Base-by-base conservation (phyloP, 2,888 invertebrate genomes). In the Chaetoderma sp. region DNA sequence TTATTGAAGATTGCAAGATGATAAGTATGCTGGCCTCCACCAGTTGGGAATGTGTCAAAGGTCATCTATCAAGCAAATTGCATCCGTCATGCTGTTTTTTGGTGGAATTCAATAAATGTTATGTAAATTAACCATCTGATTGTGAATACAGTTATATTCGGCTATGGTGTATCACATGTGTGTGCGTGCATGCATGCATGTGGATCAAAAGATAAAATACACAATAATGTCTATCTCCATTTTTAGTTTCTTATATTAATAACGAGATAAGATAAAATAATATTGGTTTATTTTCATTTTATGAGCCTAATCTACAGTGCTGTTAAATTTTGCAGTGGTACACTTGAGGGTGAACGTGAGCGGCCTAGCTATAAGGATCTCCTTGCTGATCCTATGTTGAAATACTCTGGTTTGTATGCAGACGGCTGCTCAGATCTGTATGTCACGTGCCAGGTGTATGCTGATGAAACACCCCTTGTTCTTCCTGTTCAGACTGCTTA, bases 171-270 rank as follows among this genome's bases (percentile, higher is more conserved):
- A n/a, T n/a, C n/a, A 94, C 75, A 90, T 92, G 73, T 92, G 92
- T 87, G 90, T 97, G 42, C 93, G 94, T 88, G 93, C 97, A 73
- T 96, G 96, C 90, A 93, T 97, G 94, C 95, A 89, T 91, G 92
- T 89, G 44, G 25, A 49, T 23, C 21, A 23, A 45, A n/a, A 8
- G 21, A 25, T 10, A 10, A 36, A 36, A 16, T 36, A 16, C n/a
- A 36, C 10, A 10, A 10, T 36, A 36, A 36, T 10, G 39, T 10
- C 10, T 36, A 10, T 36, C 39, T 36, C 39, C n/a, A 36, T 10
- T 36, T 36, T n/a, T n/a, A n/a, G n/a, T n/a, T n/a, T n/a, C n/a
- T n/a, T n/a, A n/a, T n/a, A n/a, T n/a, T n/a, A n/a, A n/a, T n/a
- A n/a, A n/a, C n/a, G n/a, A n/a, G n/a, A n/a, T n/a, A n/a, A n/a